Percentiles rank a stretch among this genome's conserved stretches.
These are phyloP conservation scores for Cuniculus paca DNA, from an alignment of 2,797 vertebrate genomes.

Conservation along the genomic window DNA sequence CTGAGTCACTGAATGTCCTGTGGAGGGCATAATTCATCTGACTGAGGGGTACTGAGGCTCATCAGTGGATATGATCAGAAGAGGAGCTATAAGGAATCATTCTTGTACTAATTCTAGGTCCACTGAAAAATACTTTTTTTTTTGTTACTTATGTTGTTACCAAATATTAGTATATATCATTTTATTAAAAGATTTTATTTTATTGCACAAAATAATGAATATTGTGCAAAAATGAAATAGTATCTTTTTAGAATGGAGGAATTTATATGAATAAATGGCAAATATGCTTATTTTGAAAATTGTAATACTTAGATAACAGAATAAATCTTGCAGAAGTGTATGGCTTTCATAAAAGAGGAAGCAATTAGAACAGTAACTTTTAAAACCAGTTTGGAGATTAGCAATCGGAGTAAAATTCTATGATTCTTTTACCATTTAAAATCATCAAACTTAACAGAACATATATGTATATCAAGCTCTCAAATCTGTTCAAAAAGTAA, in stretches of 20 bases:
- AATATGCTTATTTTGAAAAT: conserved; percentile 64
- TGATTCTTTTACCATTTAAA: conserved; percentile 49
- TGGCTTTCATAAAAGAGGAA: conserved; percentile 65
- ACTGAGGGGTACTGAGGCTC: background rate
- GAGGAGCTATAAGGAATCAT: conserved; percentile 30
- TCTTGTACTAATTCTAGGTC: conserved; percentile 29
- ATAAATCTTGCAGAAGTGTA: conserved; percentile 71
- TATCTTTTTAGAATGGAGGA: background rate
- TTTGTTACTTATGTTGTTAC: background rate
- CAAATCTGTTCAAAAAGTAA: conserved; percentile 80
- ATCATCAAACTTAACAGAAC: conserved; percentile 42
- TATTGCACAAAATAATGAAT: conserved; percentile 30
- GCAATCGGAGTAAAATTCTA: conserved; percentile 25
- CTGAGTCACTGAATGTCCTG: conserved; percentile 30
- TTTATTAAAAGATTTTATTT: conserved; percentile 31
- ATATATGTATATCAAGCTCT: background rate
- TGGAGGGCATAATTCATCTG: background rate
- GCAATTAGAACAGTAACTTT: conserved; percentile 54
- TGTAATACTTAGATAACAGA: conserved; percentile 63
- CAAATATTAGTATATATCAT: background rate
- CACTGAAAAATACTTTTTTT: conserved; percentile 11
- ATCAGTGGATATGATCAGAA: conserved; percentile 42
- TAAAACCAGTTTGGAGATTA: conserved; percentile 61
- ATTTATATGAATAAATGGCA: conserved; percentile 19
- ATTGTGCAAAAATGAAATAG: background rate